A percentile compares a stretch with the other conserved stretches of the same genome.
Conservation (phyloP, 2,888 invertebrate species). For the Meliscaeva auricollis region DNA sequence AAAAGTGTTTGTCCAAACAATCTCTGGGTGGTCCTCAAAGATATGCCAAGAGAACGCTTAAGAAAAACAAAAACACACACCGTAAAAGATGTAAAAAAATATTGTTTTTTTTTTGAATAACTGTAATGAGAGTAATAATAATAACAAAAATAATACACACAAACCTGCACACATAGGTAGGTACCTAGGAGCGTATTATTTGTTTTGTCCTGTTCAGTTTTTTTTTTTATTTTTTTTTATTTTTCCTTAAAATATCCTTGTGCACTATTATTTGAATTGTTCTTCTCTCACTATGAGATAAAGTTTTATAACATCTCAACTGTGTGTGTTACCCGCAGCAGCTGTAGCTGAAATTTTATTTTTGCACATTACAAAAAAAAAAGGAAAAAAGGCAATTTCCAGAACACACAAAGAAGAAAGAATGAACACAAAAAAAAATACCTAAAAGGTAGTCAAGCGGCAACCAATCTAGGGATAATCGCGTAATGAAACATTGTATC, state of each 20-base stretch:
- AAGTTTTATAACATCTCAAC: slow-evolving; percentile 63
- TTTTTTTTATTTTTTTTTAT: background rate
- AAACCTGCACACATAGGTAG: slow-evolving; percentile 52
- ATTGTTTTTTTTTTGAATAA: slow-evolving; percentile 13
- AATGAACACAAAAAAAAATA: background rate
- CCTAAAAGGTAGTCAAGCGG: slow-evolving; percentile 67
- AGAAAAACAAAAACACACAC: slow-evolving; percentile 15
- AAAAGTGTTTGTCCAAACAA: slow-evolving; percentile 64
- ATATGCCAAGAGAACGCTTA: slow-evolving; percentile 21
- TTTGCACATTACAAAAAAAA: slow-evolving; percentile 45
- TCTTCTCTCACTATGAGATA: slow-evolving; percentile 13
- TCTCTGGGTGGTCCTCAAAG: slow-evolving; percentile 61
- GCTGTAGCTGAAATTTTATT: slow-evolving; percentile 50
- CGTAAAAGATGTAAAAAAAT: slow-evolving; percentile 26
- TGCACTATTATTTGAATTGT: slow-evolving; percentile 62
- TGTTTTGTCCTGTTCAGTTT: slow-evolving; percentile 48
- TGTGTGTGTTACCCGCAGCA: slow-evolving; percentile 50
- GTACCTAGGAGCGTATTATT: background rate
- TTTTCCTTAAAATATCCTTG: slow-evolving; percentile 36
- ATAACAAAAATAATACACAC: slow-evolving; percentile 68
- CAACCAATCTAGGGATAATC: slow-evolving; percentile 75
- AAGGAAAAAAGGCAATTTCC: slow-evolving; percentile 56
- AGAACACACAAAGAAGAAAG: slow-evolving; percentile 29
- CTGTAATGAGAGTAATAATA: slow-evolving; percentile 71
- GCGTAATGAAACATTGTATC: slow-evolving; percentile 75